phyloP scores from a whole-genome alignment of 2,113 vertebrate genomes.

The Entomyzon cyanotis region DNA sequence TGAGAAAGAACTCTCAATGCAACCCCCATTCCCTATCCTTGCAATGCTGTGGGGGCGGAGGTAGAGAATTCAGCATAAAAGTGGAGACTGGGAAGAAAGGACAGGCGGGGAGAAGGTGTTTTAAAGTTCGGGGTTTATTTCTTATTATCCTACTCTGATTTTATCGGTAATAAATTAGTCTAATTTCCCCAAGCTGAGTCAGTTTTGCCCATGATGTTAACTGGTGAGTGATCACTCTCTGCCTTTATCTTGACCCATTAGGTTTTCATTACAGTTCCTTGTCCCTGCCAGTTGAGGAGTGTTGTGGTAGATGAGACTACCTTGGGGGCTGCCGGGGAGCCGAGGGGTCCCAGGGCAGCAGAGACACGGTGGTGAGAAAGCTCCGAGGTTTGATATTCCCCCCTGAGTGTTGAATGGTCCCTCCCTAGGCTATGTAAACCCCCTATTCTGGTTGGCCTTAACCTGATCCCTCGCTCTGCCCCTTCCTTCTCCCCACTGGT shows the following conservation, averaged over 20 bases:
- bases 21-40: neutral
- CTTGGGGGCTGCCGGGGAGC: no score
- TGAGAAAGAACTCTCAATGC: neutral
- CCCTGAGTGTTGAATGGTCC: no score
- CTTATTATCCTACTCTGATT: neutral
- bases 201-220: neutral
- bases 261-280: neutral
- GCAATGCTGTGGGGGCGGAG: fast-evolving
- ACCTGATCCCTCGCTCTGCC: no score
- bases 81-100: neutral
- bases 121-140: neutral
- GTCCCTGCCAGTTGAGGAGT: neutral
- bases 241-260: neutral
- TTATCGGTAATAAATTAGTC: neutral
- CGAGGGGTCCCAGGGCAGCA: no score
- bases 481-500: no score
- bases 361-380: no score
- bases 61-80: fast-evolving
- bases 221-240: neutral
- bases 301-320: no score
- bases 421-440: no score
- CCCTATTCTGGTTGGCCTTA: no score
- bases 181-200: neutral
- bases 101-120: neutral
- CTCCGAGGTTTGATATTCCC: no score